phyloP scores from a whole-genome alignment of 2,888 invertebrate genomes.

The Hyposoter dolosus region DNA sequence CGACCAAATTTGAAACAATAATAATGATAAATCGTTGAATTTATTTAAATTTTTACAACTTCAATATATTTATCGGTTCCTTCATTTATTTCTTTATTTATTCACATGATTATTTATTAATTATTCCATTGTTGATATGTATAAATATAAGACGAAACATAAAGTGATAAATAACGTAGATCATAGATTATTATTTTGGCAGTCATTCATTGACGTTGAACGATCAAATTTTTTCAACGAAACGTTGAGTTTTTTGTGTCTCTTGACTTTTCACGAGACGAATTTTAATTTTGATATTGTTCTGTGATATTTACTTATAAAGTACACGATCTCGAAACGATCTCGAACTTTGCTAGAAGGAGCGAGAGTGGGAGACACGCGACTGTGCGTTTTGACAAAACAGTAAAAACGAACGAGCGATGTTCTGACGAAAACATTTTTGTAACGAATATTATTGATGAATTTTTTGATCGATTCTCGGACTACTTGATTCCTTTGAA shows the following conservation, averaged over 20 bases:
- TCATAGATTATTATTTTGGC: constrained; percentile 56
- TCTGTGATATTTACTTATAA: constrained; percentile 63
- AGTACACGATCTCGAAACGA: neutral
- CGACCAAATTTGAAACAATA: constrained; percentile 70
- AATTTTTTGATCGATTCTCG: constrained; percentile 8
- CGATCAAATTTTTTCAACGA: constrained; percentile 25
- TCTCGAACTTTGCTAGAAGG: neutral
- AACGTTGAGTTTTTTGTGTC: constrained; percentile 7
- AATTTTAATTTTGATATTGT: constrained; percentile 55
- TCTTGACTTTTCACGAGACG: constrained; percentile 37
- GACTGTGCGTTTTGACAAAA: neutral
- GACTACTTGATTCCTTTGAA: neutral
- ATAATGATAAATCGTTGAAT: constrained; percentile 61
- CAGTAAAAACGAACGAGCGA: constrained; percentile 3
- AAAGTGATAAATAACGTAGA: constrained; percentile 65
- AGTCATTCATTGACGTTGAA: constrained; percentile 11
- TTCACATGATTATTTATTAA: constrained; percentile 2
- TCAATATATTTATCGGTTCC: constrained; percentile 34
- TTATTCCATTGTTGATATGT: neutral
- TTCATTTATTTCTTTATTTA: constrained; percentile 21
- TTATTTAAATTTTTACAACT: constrained; percentile 58
- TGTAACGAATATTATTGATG: constrained; percentile 7
- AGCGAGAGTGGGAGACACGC: neutral
- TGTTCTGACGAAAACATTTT: neutral
- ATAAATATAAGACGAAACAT: constrained; percentile 62